Evolutionary conservation across 2,797 vertebrate genomes (phyloP).

Genomic region (Notamacropus eugenii): DNA sequence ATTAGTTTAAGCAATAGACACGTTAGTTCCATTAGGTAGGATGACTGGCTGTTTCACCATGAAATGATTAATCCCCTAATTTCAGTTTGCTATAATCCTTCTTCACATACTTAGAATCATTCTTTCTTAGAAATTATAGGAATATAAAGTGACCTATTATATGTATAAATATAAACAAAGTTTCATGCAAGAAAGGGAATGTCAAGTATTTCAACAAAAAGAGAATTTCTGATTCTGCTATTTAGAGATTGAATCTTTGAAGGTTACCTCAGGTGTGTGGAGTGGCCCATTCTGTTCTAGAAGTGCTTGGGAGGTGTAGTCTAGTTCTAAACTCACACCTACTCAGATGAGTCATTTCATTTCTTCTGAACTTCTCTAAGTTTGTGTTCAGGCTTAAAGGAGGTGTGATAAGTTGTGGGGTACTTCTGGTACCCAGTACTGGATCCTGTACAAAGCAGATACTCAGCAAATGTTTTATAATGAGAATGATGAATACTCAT

Average conservation of each 20-base stretch:
- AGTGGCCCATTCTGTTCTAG: not conserved
- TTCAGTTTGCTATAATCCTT: constrained; percentile 73
- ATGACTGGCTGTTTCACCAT: constrained; percentile 82
- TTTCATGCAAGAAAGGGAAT: constrained; percentile 59
- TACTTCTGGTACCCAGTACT: not conserved
- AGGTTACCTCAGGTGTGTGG: not conserved
- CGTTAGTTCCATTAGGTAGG: constrained; percentile 76
- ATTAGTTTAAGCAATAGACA: constrained; percentile 82
- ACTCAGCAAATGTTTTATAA: not conserved
- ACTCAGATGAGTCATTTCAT: not conserved
- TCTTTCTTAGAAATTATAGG: constrained; percentile 4
- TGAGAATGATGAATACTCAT: not conserved
- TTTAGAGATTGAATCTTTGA: constrained; percentile 26
- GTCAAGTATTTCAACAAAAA: not conserved
- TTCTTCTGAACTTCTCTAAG: not conserved
- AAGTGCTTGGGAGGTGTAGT: not conserved
- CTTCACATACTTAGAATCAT: constrained; percentile 60
- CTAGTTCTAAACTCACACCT: not conserved
- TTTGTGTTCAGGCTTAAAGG: not conserved
- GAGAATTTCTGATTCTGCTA: constrained; percentile 39
- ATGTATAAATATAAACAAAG: constrained; percentile 70
- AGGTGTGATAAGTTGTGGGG: not conserved
- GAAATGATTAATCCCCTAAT: constrained; percentile 73
- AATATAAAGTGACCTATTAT: constrained; percentile 3
- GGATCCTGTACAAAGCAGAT: not conserved